Conservation (phyloP, 2,113 vertebrate genomes). For the Chauna torquata region DNA sequence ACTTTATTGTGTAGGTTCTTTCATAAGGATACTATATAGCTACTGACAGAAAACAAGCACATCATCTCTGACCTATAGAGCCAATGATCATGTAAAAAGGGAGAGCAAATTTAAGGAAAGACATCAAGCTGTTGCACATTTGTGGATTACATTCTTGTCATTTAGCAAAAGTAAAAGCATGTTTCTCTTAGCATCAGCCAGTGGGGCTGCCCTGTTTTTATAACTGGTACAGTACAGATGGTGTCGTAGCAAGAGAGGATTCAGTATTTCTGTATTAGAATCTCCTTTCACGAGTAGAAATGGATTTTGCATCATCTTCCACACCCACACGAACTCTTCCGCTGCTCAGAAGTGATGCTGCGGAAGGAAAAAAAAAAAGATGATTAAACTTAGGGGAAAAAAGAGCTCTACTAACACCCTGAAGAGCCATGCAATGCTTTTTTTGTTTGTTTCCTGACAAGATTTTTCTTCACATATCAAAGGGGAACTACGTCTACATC, state of each 20-base stretch:
- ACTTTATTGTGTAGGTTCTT: slow-evolving; percentile 51
- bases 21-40: background rate
- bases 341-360: background rate
- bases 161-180: background rate
- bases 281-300: slow-evolving; percentile 16
- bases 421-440: background rate
- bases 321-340: background rate
- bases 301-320: background rate
- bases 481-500: background rate
- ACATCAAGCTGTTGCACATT: background rate
- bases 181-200: background rate
- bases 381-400: background rate
- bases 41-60: background rate
- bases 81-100: background rate
- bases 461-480: background rate
- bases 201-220: background rate
- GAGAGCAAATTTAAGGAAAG: background rate
- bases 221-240: background rate
- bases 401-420: background rate
- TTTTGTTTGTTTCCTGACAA: background rate
- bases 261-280: background rate
- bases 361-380: background rate
- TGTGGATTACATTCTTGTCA: background rate
- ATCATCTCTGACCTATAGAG: background rate
- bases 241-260: background rate